Percentiles rank a stretch among this genome's conserved stretches.
phyloP scores from a whole-genome alignment of 2,113 vertebrate species.

The Tragelaphus buxtoni region DNA sequence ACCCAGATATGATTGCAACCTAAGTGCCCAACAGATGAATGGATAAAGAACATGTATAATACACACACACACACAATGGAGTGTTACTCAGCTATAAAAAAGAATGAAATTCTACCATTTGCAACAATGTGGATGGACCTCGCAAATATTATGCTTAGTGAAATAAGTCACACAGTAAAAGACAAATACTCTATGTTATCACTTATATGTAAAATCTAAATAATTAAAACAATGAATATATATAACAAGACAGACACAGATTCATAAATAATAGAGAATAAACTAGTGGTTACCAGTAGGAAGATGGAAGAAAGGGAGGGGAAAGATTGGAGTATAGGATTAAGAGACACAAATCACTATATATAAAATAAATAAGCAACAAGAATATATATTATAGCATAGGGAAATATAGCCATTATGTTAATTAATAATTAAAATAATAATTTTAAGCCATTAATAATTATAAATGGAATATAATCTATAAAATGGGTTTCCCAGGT shows the following conservation, averaged over 20 bases:
- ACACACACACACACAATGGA: background rate
- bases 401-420: background rate
- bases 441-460: background rate
- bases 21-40: background rate
- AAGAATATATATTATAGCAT: background rate
- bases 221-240: background rate
- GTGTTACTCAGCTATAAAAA: background rate
- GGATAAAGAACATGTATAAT: background rate
- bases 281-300: background rate
- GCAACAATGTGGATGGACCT: background rate
- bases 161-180: background rate
- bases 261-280: background rate
- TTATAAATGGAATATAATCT: background rate
- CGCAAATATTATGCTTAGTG: background rate
- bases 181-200: background rate
- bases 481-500: background rate
- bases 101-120: background rate
- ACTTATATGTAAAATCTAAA: background rate
- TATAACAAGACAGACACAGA: background rate
- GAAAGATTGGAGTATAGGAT: background rate
- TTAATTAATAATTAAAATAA: too few species aligned
- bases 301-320: background rate
- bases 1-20: background rate
- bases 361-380: background rate
- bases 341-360: background rate